Conservation (phyloP, 53 echinoderm and acorn worm species). For the Antedon mediterranea region DNA sequence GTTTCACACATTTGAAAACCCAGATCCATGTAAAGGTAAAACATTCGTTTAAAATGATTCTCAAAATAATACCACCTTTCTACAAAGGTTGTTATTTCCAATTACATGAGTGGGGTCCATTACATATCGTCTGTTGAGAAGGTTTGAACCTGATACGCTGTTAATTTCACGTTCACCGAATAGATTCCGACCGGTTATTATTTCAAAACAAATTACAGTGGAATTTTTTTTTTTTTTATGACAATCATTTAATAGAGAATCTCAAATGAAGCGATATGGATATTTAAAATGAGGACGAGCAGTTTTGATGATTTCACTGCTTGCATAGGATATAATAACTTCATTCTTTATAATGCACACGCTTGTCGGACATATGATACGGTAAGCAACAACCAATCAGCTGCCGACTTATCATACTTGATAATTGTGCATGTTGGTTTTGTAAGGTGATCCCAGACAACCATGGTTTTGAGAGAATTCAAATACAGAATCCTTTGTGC, state of each 20-base stretch:
- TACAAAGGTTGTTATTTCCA: background rate
- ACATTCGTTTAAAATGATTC: too few species aligned
- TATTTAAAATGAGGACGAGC: background rate
- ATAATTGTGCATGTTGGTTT: background rate
- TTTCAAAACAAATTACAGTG: background rate
- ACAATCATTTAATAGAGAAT: background rate
- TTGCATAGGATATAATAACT: background rate
- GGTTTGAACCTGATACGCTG: background rate
- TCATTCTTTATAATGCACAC: background rate
- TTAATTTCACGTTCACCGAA: background rate
- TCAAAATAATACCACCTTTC: background rate
- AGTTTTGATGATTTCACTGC: background rate
- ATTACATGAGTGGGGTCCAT: background rate
- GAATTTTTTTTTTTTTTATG: background rate
- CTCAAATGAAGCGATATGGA: background rate
- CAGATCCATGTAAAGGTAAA: too few species aligned
- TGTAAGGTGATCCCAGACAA: background rate
- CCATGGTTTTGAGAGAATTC: background rate
- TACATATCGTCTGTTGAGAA: background rate
- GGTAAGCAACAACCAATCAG: background rate
- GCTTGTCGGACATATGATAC: background rate
- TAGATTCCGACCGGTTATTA: background rate
- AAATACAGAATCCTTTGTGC: background rate
- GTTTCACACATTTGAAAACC: too few species aligned
- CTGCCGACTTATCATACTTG: background rate